A percentile compares a stretch with the other conserved stretches of the same genome.
Evolutionary conservation across 2,888 invertebrate species (phyloP).

Genomic region (Thereva unica): DNA sequence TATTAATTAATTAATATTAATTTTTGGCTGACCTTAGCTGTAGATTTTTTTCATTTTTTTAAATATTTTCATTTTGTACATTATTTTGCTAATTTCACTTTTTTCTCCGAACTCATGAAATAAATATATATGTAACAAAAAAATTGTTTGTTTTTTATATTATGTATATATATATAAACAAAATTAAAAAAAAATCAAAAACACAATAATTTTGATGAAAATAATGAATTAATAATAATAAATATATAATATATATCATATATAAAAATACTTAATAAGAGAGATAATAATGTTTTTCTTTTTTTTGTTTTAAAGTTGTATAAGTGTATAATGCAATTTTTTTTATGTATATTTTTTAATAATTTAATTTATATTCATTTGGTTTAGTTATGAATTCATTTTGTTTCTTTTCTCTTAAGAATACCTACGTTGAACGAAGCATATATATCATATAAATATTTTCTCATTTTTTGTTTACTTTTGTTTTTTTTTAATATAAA

Average conservation of each 20-base stretch:
- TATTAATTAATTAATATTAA: conserved; percentile 31
- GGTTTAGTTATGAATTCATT: conserved; percentile 18
- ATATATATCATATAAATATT: conserved; percentile 23
- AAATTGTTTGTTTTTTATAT: too few species aligned
- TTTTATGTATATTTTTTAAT: not conserved
- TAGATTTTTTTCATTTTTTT: conserved; percentile 36
- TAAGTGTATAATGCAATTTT: conserved; percentile 26
- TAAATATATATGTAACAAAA: conserved; percentile 1
- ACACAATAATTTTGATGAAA: not conserved
- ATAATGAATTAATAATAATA: conserved; percentile 11
- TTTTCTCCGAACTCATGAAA: conserved; percentile 7
- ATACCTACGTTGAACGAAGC: conserved; percentile 32
- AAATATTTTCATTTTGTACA: conserved; percentile 30
- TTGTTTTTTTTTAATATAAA: conserved; percentile 33
- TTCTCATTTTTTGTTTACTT: not conserved
- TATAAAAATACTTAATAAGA: conserved; percentile 14
- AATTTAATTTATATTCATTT: conserved; percentile 1
- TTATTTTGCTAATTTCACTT: conserved; percentile 36
- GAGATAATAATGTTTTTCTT: conserved; percentile 10
- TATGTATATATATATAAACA: too few species aligned
- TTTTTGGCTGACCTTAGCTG: conserved; percentile 43
- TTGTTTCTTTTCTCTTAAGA: conserved; percentile 24
- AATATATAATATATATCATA: conserved; percentile 7
- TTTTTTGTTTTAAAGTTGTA: conserved; percentile 12
- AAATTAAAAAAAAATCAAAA: not conserved